Base-by-base conservation (phyloP, 2,113 vertebrate species). In the Alces alces region DNA sequence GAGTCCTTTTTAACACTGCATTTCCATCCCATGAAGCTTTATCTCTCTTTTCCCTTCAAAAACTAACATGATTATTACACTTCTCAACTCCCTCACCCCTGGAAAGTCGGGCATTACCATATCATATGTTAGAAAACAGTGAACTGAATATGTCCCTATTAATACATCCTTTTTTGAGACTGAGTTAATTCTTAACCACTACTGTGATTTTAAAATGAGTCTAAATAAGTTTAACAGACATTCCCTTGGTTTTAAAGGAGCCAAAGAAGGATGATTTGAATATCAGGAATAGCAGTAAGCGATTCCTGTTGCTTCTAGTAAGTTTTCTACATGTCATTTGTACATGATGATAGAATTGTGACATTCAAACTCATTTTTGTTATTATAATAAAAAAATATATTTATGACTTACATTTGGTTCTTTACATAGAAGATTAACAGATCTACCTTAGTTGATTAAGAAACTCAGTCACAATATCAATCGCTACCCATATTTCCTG, bases 291-390 rank as follows among this genome's bases (percentile, higher is more conserved):
- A 93, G 17, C 45, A 66, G 33, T 96, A 60, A 93, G 58, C 8
- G 4, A 66, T 93, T 95, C n/a, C n/a, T n/a, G n/a, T n/a, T n/a
- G 43, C 19, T 92, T 96, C n/a, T 91, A 93, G 54, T 91, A 80
- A 93, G 39, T 89, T 98, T 97, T 97, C 39, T 52, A 89, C 27
- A 85, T 57, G 36, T 23, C 43, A 92, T 97, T 97, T 96, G 52
- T 64, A 87, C 11, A 52, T 19, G 25, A 36, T 10, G 45, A 79
- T 82, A 64, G 15, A 92, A 84, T 33, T 92, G 45, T 97, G 25
- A 43, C 76, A 57, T 25, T 79, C 39, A 96, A 79, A 73, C 21
- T 94, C 12, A 78, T 66, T 85, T 66, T 64, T 66, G 61, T 89
- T 95, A 47, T 87, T 80, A 55, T 60, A 64, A 25, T 78, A 94